Evolutionary conservation across 1,140 invertebrate genomes (phyloP).

Genomic region (Zophobas morio): DNA sequence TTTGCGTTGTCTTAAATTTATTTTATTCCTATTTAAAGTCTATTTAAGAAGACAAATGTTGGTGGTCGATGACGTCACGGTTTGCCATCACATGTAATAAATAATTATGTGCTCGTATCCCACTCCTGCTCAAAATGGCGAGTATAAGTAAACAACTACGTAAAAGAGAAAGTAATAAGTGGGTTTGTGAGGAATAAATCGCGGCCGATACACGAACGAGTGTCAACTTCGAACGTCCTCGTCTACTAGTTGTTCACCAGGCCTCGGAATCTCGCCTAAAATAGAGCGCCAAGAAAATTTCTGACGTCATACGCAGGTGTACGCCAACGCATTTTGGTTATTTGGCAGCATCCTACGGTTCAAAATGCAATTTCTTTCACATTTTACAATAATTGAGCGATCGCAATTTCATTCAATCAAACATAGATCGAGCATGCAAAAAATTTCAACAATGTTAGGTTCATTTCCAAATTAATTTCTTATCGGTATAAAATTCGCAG

Average conservation of each 20-base stretch:
- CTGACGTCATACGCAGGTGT: slow-evolving; percentile 47
- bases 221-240: slow-evolving; percentile 36
- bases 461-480: background rate
- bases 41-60: slow-evolving; percentile 36
- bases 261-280: slow-evolving; percentile 45
- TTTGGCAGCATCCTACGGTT: background rate
- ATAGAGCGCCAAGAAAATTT: slow-evolving; percentile 46
- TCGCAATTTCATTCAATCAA: background rate
- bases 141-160: slow-evolving; percentile 33
- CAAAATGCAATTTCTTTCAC: slow-evolving; percentile 23
- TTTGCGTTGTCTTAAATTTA: slow-evolving; percentile 10
- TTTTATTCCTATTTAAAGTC: background rate
- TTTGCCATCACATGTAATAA: slow-evolving; percentile 7
- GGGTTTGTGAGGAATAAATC: slow-evolving; percentile 3
- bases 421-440: background rate
- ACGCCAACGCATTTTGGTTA: slow-evolving; percentile 41
- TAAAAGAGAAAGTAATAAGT: slow-evolving; percentile 40
- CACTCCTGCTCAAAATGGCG: background rate
- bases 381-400: slow-evolving; percentile 1
- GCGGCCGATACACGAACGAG: slow-evolving; percentile 14
- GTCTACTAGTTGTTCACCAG: slow-evolving; percentile 40
- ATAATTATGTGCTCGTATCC: background rate
- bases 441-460: no score
- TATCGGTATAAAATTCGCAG: background rate
- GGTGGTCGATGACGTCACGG: slow-evolving; percentile 13